phyloP scores from a whole-genome alignment of 2,113 vertebrate species.

The Eubucco bourcierii region DNA sequence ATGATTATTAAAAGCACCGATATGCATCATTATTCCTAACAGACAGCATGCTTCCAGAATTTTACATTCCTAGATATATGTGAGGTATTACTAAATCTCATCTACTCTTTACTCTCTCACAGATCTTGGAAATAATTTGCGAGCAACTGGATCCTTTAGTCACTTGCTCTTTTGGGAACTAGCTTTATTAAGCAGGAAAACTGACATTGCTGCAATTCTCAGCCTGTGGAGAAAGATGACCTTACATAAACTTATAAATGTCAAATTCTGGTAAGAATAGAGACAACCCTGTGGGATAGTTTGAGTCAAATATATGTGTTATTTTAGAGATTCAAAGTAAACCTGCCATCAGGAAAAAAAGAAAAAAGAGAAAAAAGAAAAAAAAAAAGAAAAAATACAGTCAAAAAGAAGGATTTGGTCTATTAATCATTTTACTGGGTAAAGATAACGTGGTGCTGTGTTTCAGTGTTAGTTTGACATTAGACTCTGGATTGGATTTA shows the following conservation, averaged over 20 bases:
- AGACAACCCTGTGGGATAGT: background rate
- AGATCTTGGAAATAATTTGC: background rate
- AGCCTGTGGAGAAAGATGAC: constrained; percentile 39
- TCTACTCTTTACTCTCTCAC: background rate
- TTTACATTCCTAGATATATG: background rate
- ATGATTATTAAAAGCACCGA: background rate
- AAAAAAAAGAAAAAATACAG: background rate
- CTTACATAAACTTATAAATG: constrained; percentile 51
- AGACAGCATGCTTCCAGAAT: background rate
- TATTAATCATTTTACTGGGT: background rate
- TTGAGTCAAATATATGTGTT: background rate
- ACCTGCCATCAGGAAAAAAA: background rate
- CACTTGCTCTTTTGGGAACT: background rate
- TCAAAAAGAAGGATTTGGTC: background rate
- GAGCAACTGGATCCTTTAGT: background rate
- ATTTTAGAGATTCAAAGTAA: background rate
- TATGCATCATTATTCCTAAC: background rate
- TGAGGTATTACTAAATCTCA: background rate
- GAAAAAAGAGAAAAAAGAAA: background rate
- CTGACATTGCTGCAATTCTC: background rate
- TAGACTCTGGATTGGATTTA: background rate
- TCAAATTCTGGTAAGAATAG: constrained; percentile 20
- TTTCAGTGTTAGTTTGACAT: background rate
- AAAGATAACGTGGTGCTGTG: background rate
- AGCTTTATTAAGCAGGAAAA: constrained; percentile 40